These are phyloP conservation scores for Pipistrellus pygmaeus DNA, from an alignment of 2,797 vertebrate genomes.

Conservation along the genomic window DNA sequence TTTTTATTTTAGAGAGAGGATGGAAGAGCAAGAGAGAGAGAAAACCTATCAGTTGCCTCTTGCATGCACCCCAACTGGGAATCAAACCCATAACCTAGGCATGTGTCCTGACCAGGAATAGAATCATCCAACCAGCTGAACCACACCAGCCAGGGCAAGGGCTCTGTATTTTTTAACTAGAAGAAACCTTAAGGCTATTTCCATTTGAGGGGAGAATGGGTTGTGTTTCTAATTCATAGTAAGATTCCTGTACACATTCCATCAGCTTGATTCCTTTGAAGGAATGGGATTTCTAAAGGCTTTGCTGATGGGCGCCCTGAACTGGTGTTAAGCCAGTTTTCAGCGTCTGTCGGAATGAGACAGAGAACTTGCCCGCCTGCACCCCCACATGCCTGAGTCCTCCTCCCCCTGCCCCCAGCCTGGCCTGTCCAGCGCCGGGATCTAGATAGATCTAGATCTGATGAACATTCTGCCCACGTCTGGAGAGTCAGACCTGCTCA, in stretches of 20 bases:
- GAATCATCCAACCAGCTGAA: background rate
- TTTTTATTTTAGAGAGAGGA: background rate
- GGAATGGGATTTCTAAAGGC: background rate
- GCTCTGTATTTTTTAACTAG: background rate
- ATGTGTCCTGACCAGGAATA: background rate
- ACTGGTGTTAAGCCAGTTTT: background rate
- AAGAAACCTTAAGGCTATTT: background rate
- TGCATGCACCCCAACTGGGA: no score
- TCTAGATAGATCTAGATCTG: background rate
- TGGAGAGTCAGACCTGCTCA: background rate
- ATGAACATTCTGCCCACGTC: background rate
- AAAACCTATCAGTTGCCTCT: background rate
- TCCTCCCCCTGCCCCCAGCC: background rate
- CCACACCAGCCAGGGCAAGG: background rate
- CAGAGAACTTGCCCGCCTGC: background rate
- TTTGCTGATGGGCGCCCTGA: background rate
- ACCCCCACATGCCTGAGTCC: background rate
- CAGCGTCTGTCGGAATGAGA: background rate
- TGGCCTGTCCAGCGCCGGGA: background rate
- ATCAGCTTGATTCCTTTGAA: background rate
- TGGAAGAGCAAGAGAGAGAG: background rate
- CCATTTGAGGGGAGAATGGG: background rate
- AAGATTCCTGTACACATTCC: background rate
- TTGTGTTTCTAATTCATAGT: background rate
- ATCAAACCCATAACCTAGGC: background rate